Evolutionary conservation across 2,113 vertebrate genomes (phyloP).

Genomic region (Benitochromis conjunctus): DNA sequence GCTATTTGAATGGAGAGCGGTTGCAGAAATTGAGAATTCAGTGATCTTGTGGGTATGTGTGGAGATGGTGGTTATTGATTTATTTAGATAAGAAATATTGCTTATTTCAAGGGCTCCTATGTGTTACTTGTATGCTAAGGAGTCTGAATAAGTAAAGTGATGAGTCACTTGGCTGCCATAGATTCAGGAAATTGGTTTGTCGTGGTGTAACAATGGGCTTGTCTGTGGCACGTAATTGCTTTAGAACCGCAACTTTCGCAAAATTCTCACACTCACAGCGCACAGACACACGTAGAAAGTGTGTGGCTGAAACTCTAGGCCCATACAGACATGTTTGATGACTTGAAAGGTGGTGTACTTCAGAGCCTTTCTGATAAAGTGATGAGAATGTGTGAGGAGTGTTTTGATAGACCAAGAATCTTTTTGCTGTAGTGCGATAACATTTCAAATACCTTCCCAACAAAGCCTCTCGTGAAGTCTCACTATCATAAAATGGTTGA

Average conservation of each 20-base stretch:
- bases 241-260: constrained; percentile 31
- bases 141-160: constrained; percentile 47
- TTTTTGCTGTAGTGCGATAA: neutral
- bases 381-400: constrained; percentile 2
- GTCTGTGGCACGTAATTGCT: constrained; percentile 42
- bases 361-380: constrained; percentile 38
- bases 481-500: neutral
- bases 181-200: constrained; percentile 69
- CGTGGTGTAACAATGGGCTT: constrained; percentile 53
- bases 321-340: constrained; percentile 9
- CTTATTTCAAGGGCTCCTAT: constrained; percentile 17
- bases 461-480: constrained; percentile 15
- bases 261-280: neutral
- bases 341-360: constrained; percentile 41
- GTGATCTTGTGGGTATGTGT: neutral
- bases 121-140: constrained; percentile 44
- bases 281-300: neutral
- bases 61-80: constrained; percentile 47
- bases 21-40: constrained; percentile 17
- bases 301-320: neutral
- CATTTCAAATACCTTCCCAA: constrained; percentile 19
- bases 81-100: constrained; percentile 55
- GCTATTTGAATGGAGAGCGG: constrained; percentile 6
- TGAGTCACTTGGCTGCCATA: constrained; percentile 54
- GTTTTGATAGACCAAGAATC: constrained; percentile 22